These are phyloP conservation scores for Osmerus eperlanus DNA, from an alignment of 2,113 vertebrate genomes.

Conservation along the genomic window DNA sequence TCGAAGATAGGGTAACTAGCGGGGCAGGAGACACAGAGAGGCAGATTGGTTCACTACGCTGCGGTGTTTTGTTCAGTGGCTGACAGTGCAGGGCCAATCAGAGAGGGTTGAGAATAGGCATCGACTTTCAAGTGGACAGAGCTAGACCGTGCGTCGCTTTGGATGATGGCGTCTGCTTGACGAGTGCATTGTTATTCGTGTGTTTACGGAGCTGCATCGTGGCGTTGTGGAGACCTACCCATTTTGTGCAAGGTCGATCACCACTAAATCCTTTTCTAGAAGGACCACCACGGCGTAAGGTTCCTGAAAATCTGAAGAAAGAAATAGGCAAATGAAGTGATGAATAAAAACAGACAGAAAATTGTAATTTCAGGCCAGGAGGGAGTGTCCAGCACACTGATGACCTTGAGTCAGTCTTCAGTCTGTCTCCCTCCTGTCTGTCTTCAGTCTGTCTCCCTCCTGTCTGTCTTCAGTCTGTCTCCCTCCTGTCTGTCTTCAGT, in stretches of 20 bases:
- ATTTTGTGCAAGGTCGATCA: conserved; percentile 99
- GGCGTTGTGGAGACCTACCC: conserved; percentile 76
- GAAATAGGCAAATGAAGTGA: conserved; percentile 5
- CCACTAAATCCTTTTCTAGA: conserved; percentile 97
- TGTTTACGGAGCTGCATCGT: too few relatives aligned
- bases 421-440: not conserved
- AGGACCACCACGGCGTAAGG: conserved; percentile 98
- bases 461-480: not conserved
- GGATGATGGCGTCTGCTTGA: too few relatives aligned
- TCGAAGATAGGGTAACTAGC: conserved; percentile 97
- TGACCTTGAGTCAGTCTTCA: too few relatives aligned
- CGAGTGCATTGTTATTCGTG: too few relatives aligned
- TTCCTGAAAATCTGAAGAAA: conserved; percentile 91
- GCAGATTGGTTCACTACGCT: not conserved
- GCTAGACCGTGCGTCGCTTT: too few relatives aligned
- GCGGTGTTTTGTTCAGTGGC: not conserved
- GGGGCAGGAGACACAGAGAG: not conserved
- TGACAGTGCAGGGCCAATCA: not conserved
- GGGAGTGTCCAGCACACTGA: not conserved
- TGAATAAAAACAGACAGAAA: not conserved
- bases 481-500: not conserved
- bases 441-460: not conserved
- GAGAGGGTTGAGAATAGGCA: not conserved
- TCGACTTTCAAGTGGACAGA: not conserved
- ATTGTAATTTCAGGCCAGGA: too few relatives aligned